Evolutionary conservation across 1,140 invertebrate species (phyloP).

Genomic region (Yoshiicerus persimilis): DNA sequence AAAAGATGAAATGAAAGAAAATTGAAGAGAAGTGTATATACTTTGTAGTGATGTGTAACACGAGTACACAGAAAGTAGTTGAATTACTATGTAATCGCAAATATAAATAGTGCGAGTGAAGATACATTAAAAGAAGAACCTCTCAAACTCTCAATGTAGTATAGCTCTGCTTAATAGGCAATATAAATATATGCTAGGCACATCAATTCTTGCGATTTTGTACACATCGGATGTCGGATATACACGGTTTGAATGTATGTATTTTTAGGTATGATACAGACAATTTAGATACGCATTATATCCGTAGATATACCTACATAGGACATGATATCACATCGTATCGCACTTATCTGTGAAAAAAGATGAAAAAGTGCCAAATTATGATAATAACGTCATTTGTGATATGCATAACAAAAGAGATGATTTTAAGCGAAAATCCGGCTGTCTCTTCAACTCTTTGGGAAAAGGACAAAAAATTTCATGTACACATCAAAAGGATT

Average conservation of each 20-base stretch:
- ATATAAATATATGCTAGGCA: too few species aligned
- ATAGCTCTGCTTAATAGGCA: background rate
- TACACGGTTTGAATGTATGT: background rate
- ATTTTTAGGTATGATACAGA: background rate
- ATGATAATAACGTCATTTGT: constrained; percentile 45
- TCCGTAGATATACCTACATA: background rate
- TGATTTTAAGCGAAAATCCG: constrained; percentile 43
- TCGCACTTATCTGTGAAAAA: constrained; percentile 38
- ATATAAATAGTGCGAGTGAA: background rate
- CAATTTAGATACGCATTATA: background rate
- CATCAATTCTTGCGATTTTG: too few species aligned
- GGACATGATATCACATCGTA: background rate
- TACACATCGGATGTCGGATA: too few species aligned
- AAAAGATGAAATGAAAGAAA: constrained; percentile 6
- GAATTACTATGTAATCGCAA: background rate
- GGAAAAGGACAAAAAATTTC: constrained; percentile 18
- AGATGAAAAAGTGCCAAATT: constrained; percentile 45
- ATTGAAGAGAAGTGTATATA: background rate
- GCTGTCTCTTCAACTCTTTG: constrained; percentile 34
- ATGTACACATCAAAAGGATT: constrained; percentile 20
- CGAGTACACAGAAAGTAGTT: background rate
- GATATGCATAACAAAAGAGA: constrained; percentile 42
- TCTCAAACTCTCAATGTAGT: background rate
- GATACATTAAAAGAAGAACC: background rate
- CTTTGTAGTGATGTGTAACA: background rate